Conservation (phyloP, 2,113 vertebrate species). For the Isurus oxyrinchus region DNA sequence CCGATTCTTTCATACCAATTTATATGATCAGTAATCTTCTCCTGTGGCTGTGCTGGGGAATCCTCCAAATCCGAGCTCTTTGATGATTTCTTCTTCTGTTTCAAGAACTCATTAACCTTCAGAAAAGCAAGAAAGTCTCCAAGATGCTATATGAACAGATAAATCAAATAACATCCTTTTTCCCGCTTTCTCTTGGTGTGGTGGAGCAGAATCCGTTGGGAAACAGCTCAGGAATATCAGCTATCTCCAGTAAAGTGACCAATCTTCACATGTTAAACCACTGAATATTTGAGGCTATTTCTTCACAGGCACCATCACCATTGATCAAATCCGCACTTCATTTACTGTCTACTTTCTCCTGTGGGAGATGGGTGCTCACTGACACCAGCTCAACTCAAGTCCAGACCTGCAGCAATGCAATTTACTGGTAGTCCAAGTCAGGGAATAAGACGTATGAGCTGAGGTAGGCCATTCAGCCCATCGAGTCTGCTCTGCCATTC, state of each 20-base stretch:
- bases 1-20: background rate
- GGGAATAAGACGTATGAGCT: too few species aligned
- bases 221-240: too few species aligned
- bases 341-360: background rate
- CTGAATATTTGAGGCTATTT: background rate
- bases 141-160: background rate
- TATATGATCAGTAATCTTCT: background rate
- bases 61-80: too few species aligned
- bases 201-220: background rate
- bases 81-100: background rate
- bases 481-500: too few species aligned
- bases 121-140: background rate
- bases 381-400: background rate
- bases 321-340: background rate
- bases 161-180: background rate
- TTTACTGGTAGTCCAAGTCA: too few species aligned
- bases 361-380: background rate
- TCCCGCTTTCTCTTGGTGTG: background rate
- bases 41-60: too few species aligned
- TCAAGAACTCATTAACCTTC: slow-evolving; percentile 20
- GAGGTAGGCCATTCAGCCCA: too few species aligned
- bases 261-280: background rate
- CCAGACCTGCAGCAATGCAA: too few species aligned
- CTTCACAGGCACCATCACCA: background rate
- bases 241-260: background rate